A percentile compares a stretch with the other conserved stretches of the same genome.
Evolutionary conservation across 1,140 invertebrate genomes (phyloP).

Genomic region (Drosophila micromelanica): DNA sequence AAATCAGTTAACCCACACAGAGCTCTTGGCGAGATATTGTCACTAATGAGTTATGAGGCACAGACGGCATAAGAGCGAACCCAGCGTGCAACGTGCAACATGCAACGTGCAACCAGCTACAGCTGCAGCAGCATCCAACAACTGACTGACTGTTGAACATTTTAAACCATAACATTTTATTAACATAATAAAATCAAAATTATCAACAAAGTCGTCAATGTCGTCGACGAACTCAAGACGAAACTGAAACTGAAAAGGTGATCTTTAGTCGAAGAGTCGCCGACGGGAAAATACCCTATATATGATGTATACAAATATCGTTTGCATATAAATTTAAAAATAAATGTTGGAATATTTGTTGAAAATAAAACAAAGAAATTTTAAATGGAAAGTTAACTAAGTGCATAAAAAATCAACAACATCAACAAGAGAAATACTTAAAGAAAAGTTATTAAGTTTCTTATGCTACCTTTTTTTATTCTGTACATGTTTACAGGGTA

Average conservation of each 20-base stretch:
- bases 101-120: constrained; percentile 36
- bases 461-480: neutral
- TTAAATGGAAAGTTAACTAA: neutral
- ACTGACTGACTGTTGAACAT: constrained; percentile 74
- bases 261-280: no score
- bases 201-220: constrained; percentile 84
- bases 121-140: constrained; percentile 48
- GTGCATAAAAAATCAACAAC: no score
- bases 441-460: neutral
- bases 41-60: constrained; percentile 83
- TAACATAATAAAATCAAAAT: constrained; percentile 84
- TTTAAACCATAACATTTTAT: constrained; percentile 84
- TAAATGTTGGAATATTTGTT: no score
- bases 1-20: constrained; percentile 81
- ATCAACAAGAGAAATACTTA: neutral
- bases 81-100: constrained; percentile 22
- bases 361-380: neutral
- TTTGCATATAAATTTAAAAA: no score
- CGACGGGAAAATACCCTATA: neutral
- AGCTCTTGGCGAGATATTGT: constrained; percentile 62
- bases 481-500: neutral
- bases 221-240: constrained; percentile 53
- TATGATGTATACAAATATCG: no score
- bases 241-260: constrained; percentile 43
- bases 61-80: constrained; percentile 66